Evolutionary conservation across 2,113 vertebrate species (phyloP).

Genomic region (Trichomycterus rosablanca): DNA sequence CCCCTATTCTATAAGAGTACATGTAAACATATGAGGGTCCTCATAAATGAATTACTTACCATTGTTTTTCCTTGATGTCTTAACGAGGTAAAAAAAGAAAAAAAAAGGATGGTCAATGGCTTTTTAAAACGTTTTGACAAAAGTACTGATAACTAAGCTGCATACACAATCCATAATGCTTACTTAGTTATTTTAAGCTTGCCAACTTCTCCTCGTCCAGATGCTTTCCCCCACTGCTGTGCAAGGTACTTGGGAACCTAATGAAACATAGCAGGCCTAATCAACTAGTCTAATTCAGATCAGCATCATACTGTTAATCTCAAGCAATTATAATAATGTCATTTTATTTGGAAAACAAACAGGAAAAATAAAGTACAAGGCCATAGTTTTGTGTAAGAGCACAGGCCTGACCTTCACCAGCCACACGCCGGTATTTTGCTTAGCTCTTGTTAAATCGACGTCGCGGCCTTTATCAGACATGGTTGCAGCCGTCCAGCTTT

Average conservation of each 20-base stretch:
- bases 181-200: conserved; percentile 93
- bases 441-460: conserved; percentile 90
- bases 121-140: not conserved
- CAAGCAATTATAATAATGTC: too few species aligned
- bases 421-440: conserved; percentile 94
- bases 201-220: conserved; percentile 92
- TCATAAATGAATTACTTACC: conserved; percentile 57
- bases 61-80: conserved; percentile 70
- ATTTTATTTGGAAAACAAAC: too few species aligned
- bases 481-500: not conserved
- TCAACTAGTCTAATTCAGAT: not conserved
- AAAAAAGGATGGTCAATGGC: not conserved
- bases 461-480: conserved; percentile 86
- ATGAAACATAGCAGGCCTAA: not conserved
- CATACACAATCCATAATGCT: conserved; percentile 46
- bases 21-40: too few species aligned
- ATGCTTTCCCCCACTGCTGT: conserved; percentile 91
- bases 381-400: too few species aligned
- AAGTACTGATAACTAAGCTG: not conserved
- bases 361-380: not conserved
- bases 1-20: too few species aligned
- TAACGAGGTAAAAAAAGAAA: conserved; percentile 17
- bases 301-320: too few species aligned
- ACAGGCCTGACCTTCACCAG: conserved; percentile 83
- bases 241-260: conserved; percentile 78